Percentiles rank a stretch among this genome's conserved stretches.
Evolutionary conservation across 2,888 invertebrate genomes (phyloP).

Genomic region (Erebia palarica): DNA sequence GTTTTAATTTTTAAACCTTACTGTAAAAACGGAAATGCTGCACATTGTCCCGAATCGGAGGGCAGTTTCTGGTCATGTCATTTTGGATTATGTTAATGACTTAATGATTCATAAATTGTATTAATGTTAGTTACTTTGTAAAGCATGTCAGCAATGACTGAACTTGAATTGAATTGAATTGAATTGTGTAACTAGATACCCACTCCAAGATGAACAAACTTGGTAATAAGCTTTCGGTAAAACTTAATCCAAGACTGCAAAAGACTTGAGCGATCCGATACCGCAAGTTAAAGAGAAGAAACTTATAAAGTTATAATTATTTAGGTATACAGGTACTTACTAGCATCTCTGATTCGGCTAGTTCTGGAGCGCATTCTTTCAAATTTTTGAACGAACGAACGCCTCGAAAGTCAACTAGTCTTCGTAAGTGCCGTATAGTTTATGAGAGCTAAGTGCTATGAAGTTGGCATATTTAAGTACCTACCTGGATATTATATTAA

Average conservation of each 20-base stretch:
- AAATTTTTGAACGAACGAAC: slow-evolving; percentile 31
- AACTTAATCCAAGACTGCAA: slow-evolving; percentile 25
- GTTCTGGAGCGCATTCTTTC: slow-evolving; percentile 26
- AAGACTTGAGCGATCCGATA: slow-evolving; percentile 24
- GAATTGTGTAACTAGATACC: too few species aligned
- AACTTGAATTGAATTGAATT: too few species aligned
- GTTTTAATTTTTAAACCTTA: too few species aligned
- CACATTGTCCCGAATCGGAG: too few species aligned
- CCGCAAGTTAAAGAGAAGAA: slow-evolving; percentile 26
- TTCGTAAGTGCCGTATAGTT: slow-evolving; percentile 23
- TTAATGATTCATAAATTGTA: too few species aligned
- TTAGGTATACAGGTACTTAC: slow-evolving; percentile 22
- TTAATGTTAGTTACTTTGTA: too few species aligned
- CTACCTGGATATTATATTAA: slow-evolving; percentile 15
- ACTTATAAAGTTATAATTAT: slow-evolving; percentile 33
- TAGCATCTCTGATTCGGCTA: slow-evolving; percentile 21
- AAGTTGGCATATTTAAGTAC: slow-evolving; percentile 21
- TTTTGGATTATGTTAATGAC: too few species aligned
- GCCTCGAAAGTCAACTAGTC: slow-evolving; percentile 27
- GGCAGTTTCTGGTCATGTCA: too few species aligned
- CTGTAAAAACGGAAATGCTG: too few species aligned
- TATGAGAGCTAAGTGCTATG: slow-evolving; percentile 21
- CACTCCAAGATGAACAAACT: not conserved
- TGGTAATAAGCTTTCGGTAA: slow-evolving; percentile 18
- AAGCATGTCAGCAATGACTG: too few species aligned